Base-by-base conservation (phyloP, 2,888 invertebrate genomes). In the Andrena hattorfiana region DNA sequence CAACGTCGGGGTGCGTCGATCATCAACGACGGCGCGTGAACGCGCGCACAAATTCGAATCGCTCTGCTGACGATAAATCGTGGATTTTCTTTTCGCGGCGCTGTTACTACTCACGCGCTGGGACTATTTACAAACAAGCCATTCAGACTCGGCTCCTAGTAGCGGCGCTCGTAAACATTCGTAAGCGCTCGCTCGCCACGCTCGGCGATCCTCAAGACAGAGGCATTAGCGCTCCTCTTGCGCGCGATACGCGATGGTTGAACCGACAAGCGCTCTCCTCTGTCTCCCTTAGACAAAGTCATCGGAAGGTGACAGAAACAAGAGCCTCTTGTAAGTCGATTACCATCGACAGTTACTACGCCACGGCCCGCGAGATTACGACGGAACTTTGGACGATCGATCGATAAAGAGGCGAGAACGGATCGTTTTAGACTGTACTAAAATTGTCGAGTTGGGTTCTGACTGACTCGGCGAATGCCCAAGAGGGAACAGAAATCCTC, bases 61-160 rank as follows among this genome's bases (percentile, higher is more conserved):
- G 64, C n/a, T 77, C 67, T 64, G 49, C 77, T 48, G 72, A 62
- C 69, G 80, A 67, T 70, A 75, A 72, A 74, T 32, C 73, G 49
- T 6, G 67, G 59, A n/a, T 59, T 66, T 66, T 63, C 59, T 77
- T 48, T 6, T 71, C 56, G 8, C 62, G 1, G 26, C 6, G 6
- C 32, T 42, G 62, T 42, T 42, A 42, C 42, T 16, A 42, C 16
- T 42, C 42, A 5, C 13, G 35, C 7, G 30, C 42, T 60, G 71
- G 32, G 23, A 62, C 74, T 87, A 85, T 87, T 85, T 85, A 83
- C 87, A 83, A 87, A 85, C 86, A 72, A 42, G 60, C 73, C 76
- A 72, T 85, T 87, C 77, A 67, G 48, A 62, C 20, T n/a, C 60
- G 56, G 26, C 54, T 62, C 8, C 59, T 54, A 54, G 23, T 13